These are phyloP conservation scores for Priocnemis perturbator DNA, from an alignment of 2,888 invertebrate species.

Conservation along the genomic window DNA sequence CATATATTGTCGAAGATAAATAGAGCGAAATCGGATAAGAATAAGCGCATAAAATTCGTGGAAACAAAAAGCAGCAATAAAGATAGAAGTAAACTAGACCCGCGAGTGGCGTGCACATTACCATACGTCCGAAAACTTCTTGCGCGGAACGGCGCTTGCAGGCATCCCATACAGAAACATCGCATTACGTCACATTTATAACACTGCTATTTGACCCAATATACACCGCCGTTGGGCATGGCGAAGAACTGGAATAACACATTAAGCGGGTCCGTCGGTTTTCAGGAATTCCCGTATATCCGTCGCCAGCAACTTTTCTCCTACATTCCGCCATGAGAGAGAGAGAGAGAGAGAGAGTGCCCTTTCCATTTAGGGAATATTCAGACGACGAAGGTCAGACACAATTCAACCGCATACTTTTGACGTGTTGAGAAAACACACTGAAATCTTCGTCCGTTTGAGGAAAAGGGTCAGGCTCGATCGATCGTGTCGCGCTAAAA, in stretches of 20 bases:
- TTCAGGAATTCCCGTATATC: no score
- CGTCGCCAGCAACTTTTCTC: no score
- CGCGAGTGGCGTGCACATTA: neutral
- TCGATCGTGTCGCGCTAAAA: constrained; percentile 4
- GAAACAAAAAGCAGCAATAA: neutral
- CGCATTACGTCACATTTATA: no score
- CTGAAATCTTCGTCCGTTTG: neutral
- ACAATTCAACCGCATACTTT: neutral
- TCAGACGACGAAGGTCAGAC: neutral
- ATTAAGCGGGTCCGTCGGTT: no score
- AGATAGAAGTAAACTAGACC: neutral
- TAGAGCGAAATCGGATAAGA: neutral
- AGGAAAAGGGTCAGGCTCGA: neutral
- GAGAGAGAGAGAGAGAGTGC: no score
- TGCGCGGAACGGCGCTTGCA: no score
- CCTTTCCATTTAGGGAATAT: neutral
- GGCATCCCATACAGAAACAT: no score
- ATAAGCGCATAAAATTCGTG: neutral
- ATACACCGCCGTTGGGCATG: no score
- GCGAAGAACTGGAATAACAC: no score
- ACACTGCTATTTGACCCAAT: no score
- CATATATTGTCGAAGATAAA: no score
- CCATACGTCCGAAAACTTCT: neutral
- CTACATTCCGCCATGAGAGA: no score
- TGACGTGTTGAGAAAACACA: neutral